Base-by-base conservation (phyloP, 2,113 vertebrate species). In the Guaruba guarouba region DNA sequence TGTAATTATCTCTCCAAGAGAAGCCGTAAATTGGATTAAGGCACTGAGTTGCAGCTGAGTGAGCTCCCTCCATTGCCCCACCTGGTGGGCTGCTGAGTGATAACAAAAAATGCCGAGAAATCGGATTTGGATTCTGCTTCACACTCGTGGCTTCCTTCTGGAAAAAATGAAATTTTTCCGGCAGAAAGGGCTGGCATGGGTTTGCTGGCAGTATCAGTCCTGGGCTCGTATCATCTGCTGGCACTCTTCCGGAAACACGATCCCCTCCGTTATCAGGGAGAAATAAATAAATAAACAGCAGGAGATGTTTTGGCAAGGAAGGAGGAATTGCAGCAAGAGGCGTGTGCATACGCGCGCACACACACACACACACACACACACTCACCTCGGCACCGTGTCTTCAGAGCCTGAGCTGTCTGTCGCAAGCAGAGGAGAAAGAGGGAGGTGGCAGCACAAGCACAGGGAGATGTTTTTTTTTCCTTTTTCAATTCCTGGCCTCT, bases 21-120 rank as follows among this genome's bases (percentile, higher is more conserved):
- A 98, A 98, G 98, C 98, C 98, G 98, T 98, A 99, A 99, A 99
- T 99, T 99, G 98, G 99, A 99, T 99, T 99, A 99, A 98, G 98
- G 98, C 98, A 98, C 98, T 98, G 98, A 98, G 98, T 98, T 98
- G 98, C 98, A 99, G 98, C 97, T 98, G 98, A 99, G 97, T 98
- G 98, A 98, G 98, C 98, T 98, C 98, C 98, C 98, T 98, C 98
- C 98, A 98, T 99, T 98, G 98, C 98, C 98, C 98, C 98, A 99
- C 98, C 98, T 98, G 98, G 98, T 98, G 98, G 98, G 98, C 98
- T 98, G 98, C 98, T 98, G 97, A 97, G 98, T 98, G 98, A 99
- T 99, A 99, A 97, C 96, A 97, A 97, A 96, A 99, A 98, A 98
- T 98, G 98, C 98, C 95, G 97, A 98, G 98, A 98, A 98, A 98